Evolutionary conservation across 2,888 invertebrate genomes (phyloP), one percentile per base, ranked within the genome.

Genomic region (Pachymerium ferrugineum): DNA sequence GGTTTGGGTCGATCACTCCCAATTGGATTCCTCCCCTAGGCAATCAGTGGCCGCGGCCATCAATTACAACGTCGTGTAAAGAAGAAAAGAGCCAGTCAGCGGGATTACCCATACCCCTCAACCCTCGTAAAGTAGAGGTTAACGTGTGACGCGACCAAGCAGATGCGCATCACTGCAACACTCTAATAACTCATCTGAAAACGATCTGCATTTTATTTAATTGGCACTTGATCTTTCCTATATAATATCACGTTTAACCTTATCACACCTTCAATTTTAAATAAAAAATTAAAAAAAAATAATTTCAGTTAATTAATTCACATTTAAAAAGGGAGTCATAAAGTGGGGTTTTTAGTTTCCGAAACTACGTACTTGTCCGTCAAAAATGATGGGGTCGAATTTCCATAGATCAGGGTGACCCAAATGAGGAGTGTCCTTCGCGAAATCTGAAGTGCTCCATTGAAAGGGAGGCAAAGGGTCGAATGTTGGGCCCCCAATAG

Each of bases 391-490:
- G 1, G 88, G 86, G 35, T 86, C 84, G 80, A 92, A 93, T 70
- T 87, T 84, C 87, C 90, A 93, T 69, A 85, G 81, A 78, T 92
- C 90, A 0, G 93, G 92, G 10, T 91, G 89, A 1, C 90, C 91
- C 76, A 86, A 81, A 79, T 92, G 93, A 0, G 88, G 85, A 25
- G 86, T 79, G 70, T 82, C 80, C 74, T 86, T 84, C 2, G 84
- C 85, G 79, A 89, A 90, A 76, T 85, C 88, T 76, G 88, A 87
- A 72, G 86, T 86, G 72, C 89, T 88, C 93, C 93, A 93, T 79
- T 88, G 87, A 82, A 93, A 94, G 0, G 90, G 87, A 73, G 89
- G 89, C 67, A 88, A 83, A n/a, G 83, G 81, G 73, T 89, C 85
- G 82, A 86, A 84, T 0, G 89, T 85, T 8, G 87, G 87, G 14